phyloP scores from a whole-genome alignment of 2,888 invertebrate species.

The Dryobota labecula region DNA sequence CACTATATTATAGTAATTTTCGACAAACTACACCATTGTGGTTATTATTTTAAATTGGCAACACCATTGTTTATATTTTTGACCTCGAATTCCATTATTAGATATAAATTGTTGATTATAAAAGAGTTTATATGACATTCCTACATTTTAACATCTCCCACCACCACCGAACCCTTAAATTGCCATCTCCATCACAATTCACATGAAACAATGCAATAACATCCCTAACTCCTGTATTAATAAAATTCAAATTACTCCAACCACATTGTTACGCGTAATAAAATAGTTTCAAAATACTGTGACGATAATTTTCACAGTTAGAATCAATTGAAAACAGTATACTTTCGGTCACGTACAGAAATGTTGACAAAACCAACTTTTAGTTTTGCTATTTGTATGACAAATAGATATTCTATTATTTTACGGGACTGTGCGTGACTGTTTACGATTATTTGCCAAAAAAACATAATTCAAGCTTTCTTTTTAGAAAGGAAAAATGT shows the following conservation, averaged over 20 bases:
- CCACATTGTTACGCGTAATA: background rate
- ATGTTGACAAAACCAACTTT: slow-evolving; percentile 58
- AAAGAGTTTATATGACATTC: background rate
- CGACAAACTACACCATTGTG: too few species aligned
- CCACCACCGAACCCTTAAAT: background rate
- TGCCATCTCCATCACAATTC: background rate
- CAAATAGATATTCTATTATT: slow-evolving; percentile 51
- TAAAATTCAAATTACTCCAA: slow-evolving; percentile 15
- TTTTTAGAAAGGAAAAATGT: background rate
- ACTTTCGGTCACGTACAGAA: slow-evolving; percentile 73
- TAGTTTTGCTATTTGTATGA: slow-evolving; percentile 56
- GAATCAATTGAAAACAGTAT: slow-evolving; percentile 69
- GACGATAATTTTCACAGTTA: slow-evolving; percentile 70
- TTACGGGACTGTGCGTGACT: slow-evolving; percentile 38
- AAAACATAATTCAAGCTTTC: slow-evolving; percentile 4
- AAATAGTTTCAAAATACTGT: slow-evolving; percentile 54
- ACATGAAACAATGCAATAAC: background rate
- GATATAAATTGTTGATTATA: background rate
- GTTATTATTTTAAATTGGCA: too few species aligned
- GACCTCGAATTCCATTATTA: too few species aligned
- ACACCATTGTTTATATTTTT: too few species aligned
- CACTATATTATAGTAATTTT: too few species aligned
- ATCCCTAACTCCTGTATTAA: background rate
- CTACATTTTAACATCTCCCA: background rate
- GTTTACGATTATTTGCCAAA: background rate